phyloP scores from a whole-genome alignment of 2,797 vertebrate species.

The Manis pentadactyla region DNA sequence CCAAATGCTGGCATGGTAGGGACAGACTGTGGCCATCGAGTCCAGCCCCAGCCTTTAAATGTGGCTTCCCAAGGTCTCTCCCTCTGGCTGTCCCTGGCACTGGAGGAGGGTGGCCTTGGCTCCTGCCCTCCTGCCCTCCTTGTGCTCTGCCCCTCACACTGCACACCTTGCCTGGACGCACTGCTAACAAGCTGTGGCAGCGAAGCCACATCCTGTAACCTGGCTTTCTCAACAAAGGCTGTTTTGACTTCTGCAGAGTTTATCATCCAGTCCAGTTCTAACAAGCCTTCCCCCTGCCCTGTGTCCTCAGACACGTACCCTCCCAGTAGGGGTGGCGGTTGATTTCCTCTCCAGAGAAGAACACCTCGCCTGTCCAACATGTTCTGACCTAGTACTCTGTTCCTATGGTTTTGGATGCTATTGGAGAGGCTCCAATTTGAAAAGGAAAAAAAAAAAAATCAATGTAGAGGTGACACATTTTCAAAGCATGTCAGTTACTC shows the following conservation, averaged over 20 bases:
- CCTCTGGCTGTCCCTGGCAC: background rate
- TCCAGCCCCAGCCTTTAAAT: background rate
- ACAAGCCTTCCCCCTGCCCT: background rate
- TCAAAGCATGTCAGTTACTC: background rate
- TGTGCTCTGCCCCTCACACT: background rate
- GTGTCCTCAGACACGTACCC: background rate
- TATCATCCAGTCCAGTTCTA: background rate
- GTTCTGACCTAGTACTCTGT: background rate
- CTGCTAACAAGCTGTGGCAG: fast-evolving
- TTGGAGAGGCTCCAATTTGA: conserved; percentile 31
- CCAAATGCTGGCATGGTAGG: background rate
- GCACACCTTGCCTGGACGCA: background rate
- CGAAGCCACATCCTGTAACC: background rate
- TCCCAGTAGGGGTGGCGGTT: background rate
- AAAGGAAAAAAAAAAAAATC: conserved; percentile 40
- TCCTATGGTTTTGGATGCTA: background rate
- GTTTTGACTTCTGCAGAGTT: background rate
- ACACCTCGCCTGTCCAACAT: background rate
- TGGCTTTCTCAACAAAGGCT: background rate
- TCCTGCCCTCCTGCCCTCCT: fast-evolving
- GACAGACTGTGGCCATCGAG: background rate
- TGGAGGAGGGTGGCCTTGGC: fast-evolving
- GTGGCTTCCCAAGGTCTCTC: background rate
- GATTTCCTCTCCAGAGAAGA: conserved; percentile 49
- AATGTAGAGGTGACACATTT: background rate